Base-by-base conservation (phyloP, 2,888 invertebrate species). In the Dryococelus australis region DNA sequence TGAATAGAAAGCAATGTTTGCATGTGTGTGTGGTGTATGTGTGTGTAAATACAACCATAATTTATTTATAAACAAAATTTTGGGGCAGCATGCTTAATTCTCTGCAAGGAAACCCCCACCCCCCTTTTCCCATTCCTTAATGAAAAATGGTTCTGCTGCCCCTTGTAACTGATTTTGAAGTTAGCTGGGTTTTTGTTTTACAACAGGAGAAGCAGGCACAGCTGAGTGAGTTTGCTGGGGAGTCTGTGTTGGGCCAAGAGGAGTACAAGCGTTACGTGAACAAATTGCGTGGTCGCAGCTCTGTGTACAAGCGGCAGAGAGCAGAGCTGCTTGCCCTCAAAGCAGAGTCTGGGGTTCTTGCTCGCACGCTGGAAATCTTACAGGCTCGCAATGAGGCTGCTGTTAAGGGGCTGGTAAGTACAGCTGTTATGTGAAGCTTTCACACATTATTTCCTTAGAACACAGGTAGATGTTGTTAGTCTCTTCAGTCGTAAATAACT, bases 241-340 rank as follows among this genome's bases (percentile, higher is more conserved):
- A 96, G 88, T 95, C 95, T 87, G 94, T 96, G 28, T 93, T 97
- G 35, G 94, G 96, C 90, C 97, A 97, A 43, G 97, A 97, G 89
- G 97, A 98, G 93, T 95, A 97, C 91, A 97, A 97, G 92, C 95
- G 95, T 90, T 98, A 97, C 92, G 96, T 98, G 26, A 96, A 95
- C 91, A 95, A 96, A 90, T 93, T 98, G 88, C 94, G 97, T 88
- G 95, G 96, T 86, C 97, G 97, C 91, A 97, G 97, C 91, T 95
- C 96, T 12, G 93, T 96, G 16, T 98, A 97, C 92, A 98, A 97
- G 93, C 95, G 96, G 91, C 96, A 96, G 91, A 94, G 96, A 90
- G 94, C 95, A 85, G 96, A 97, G 92, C 93, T 97, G 89, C 95
- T 96, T 12, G 95, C 96, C 86, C 93, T 97, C 87, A 95, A 95